Conservation (phyloP, 1,140 invertebrate genomes). For the Alviniconcha marisindica region DNA sequence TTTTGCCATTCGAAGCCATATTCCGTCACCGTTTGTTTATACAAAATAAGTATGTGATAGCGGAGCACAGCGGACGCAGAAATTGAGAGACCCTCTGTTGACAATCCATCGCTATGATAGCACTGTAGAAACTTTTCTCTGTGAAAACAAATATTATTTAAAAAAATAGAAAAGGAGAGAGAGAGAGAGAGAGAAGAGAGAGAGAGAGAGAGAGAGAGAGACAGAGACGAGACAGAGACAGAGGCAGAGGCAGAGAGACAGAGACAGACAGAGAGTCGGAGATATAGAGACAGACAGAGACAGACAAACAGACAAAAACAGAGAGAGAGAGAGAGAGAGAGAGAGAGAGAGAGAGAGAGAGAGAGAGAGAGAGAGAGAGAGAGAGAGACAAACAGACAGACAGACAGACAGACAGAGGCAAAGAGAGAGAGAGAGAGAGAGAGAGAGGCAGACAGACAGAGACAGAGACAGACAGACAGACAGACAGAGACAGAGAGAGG, state of each 20-base stretch:
- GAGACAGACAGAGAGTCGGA: neutral
- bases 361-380: neutral
- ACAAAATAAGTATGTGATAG: too few species aligned
- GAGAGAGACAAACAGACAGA: neutral
- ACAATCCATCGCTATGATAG: too few species aligned
- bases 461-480: neutral
- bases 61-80: too few species aligned
- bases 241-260: neutral
- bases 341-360: neutral
- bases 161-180: too few species aligned
- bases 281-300: neutral
- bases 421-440: neutral
- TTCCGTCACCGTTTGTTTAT: too few species aligned
- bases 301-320: neutral
- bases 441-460: neutral
- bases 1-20: too few species aligned
- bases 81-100: too few species aligned
- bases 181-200: conserved; percentile 7
- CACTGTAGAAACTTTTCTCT: too few species aligned
- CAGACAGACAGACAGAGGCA: neutral
- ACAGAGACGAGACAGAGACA: neutral
- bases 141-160: too few species aligned
- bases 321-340: neutral
- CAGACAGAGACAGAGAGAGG: neutral
- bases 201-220: neutral